Percentiles rank a stretch among this genome's conserved stretches.
Conservation (phyloP, 2,888 invertebrate genomes). For the Oxycera nigricornis region DNA sequence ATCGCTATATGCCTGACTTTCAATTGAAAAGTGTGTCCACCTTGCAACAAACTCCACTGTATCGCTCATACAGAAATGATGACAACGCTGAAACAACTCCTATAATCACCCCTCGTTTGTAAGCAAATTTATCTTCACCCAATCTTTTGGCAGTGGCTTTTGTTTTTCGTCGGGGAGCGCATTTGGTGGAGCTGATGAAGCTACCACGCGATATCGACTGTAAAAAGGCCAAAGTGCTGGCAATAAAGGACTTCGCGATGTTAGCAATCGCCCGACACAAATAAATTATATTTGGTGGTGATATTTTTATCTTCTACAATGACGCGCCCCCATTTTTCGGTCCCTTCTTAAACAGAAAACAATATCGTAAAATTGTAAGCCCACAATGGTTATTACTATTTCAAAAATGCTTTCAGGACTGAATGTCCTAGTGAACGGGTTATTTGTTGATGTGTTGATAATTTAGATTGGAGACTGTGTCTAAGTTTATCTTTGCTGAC, state of each 20-base stretch:
- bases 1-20: too few species aligned
- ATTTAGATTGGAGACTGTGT: constrained; percentile 5
- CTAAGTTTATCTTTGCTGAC: constrained; percentile 28
- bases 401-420: neutral
- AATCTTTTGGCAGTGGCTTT: constrained; percentile 33
- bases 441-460: constrained; percentile 1
- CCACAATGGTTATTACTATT: constrained; percentile 18
- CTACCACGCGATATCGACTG: neutral
- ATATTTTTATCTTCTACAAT: constrained; percentile 29
- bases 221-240: constrained; percentile 36
- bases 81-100: constrained; percentile 7
- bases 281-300: constrained; percentile 39
- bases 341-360: constrained; percentile 16
- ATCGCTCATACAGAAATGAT: constrained; percentile 5
- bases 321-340: neutral
- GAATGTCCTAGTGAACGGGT: neutral
- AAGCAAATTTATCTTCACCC: constrained; percentile 37
- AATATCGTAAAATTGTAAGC: constrained; percentile 35
- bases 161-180: constrained; percentile 11
- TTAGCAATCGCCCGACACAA: constrained; percentile 31
- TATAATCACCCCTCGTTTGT: constrained; percentile 36
- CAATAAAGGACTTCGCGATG: constrained; percentile 40
- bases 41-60: neutral
- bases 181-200: constrained; percentile 6
- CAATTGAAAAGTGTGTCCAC: too few species aligned